phyloP scores from a whole-genome alignment of 2,797 vertebrate genomes.

The Balearica regulorum region DNA sequence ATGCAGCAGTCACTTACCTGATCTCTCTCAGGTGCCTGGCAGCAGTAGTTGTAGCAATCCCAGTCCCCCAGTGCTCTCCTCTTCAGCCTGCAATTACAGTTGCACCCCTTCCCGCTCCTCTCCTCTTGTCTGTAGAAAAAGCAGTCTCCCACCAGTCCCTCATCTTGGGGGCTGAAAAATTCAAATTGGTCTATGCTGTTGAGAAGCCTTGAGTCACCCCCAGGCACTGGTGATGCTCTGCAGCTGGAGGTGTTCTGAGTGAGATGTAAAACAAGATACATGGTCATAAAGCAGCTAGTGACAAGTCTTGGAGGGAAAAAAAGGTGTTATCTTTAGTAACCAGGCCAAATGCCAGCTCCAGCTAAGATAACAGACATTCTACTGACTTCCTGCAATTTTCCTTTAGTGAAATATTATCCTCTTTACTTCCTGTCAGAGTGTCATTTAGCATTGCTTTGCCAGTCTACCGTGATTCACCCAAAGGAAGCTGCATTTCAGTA shows the following conservation, averaged over 20 bases:
- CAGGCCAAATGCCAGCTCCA: slow-evolving; percentile 55
- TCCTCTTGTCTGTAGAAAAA: neutral
- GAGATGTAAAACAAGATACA: slow-evolving; percentile 29
- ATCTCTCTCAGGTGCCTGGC: neutral
- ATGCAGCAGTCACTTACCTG: neutral
- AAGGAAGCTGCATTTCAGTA: neutral
- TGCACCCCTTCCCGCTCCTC: neutral
- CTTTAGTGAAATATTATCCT: slow-evolving; percentile 56
- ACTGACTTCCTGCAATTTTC: slow-evolving; percentile 60
- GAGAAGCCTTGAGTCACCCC: neutral
- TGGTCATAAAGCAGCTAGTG: slow-evolving; percentile 31
- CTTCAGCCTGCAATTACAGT: neutral
- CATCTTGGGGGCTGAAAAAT: neutral
- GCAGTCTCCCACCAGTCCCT: neutral
- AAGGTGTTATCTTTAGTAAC: slow-evolving; percentile 56
- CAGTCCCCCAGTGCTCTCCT: neutral
- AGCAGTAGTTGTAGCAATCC: neutral
- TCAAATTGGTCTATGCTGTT: neutral
- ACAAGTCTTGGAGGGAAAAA: slow-evolving; percentile 25
- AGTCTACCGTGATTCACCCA: neutral
- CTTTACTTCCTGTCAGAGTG: slow-evolving; percentile 47
- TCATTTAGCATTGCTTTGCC: slow-evolving; percentile 29
- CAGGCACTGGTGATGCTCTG: neutral
- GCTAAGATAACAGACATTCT: slow-evolving; percentile 63
- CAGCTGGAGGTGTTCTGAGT: slow-evolving; percentile 21